Base-by-base conservation (phyloP, 2,113 vertebrate species). In the Acrocephalus arundinaceus region DNA sequence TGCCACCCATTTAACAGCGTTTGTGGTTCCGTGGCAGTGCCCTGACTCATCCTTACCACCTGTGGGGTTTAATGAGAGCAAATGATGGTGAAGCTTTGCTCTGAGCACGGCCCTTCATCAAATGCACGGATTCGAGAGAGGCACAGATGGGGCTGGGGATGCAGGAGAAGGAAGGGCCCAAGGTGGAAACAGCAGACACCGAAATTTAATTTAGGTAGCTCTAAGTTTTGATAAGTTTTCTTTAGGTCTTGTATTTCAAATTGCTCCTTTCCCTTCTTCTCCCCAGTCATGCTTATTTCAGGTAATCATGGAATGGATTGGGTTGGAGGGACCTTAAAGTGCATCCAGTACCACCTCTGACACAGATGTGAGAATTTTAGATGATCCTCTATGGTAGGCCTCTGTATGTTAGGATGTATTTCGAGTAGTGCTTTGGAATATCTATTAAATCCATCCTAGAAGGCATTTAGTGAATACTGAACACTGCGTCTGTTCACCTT, bases 341-440 rank as follows among this genome's bases (percentile, higher is more conserved):
- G 2, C 2, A 22, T 0, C 48, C 13, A 2, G 5, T 39, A 0
- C 7, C 46, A 39, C 4, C 10, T 8, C 37, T 39, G 37, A 39
- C 37, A 39, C 37, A 39, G 37, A 39, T 39, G 37, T 39, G 37
- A 39, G 37, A 39, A 39, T 39, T 39, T 39, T 9, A 39, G 37
- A 39, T 39, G 37, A 39, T 39, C 37, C 37, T 39, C 9, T 39
- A 39, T 39, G 37, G 37, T 39, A 39, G 37, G 37, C 37, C 37
- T 39, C 37, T 39, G 37, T 39, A 39, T 9, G 11, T 39, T 39
- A 39, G 37, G 37, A 39, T 39, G 37, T 39, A 39, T 39, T 39
- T 39, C 9, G 37, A 39, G 9, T 39, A 39, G 37, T 11, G 11
- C 37, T 39, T 39, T 39, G 37, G 37, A 39, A 39, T 39, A 39